A percentile compares a stretch with the other conserved stretches of the same genome.
phyloP scores from a whole-genome alignment of 2,888 invertebrate genomes.

The Nomada lathburiana region DNA sequence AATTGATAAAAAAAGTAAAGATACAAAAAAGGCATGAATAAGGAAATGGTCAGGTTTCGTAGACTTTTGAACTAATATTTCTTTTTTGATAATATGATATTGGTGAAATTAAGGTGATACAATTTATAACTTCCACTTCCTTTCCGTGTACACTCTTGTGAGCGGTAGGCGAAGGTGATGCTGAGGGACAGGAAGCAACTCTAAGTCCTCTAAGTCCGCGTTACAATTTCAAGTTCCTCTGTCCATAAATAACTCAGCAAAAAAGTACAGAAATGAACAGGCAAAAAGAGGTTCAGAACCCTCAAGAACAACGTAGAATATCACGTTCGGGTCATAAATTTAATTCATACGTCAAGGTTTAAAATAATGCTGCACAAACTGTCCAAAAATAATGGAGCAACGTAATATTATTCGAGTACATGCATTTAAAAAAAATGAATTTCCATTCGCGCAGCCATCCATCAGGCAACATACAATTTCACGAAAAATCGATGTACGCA shows the following conservation, averaged over 20 bases:
- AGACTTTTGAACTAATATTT: too few species aligned
- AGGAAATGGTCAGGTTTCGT: too few species aligned
- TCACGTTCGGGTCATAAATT: slow-evolving; percentile 7
- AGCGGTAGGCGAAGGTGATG: background rate
- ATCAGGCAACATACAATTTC: background rate
- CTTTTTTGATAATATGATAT: too few species aligned
- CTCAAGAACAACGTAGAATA: background rate
- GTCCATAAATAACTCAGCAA: background rate
- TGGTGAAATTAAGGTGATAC: too few species aligned
- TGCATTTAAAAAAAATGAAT: too few species aligned
- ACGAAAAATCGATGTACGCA: background rate
- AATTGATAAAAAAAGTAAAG: too few species aligned
- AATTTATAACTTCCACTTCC: too few species aligned
- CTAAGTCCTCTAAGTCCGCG: background rate
- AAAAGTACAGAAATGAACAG: background rate
- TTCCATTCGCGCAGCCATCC: background rate
- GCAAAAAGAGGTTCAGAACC: background rate
- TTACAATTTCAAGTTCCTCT: slow-evolving; percentile 1
- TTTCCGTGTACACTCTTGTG: too few species aligned
- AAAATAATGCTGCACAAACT: too few species aligned
- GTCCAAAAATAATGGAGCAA: too few species aligned
- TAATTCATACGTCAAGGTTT: background rate
- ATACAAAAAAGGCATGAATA: too few species aligned
- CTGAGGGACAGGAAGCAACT: background rate
- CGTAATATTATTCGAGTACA: too few species aligned